Conservation (phyloP, 2,888 invertebrate species). For the Drosophila longiperda region DNA sequence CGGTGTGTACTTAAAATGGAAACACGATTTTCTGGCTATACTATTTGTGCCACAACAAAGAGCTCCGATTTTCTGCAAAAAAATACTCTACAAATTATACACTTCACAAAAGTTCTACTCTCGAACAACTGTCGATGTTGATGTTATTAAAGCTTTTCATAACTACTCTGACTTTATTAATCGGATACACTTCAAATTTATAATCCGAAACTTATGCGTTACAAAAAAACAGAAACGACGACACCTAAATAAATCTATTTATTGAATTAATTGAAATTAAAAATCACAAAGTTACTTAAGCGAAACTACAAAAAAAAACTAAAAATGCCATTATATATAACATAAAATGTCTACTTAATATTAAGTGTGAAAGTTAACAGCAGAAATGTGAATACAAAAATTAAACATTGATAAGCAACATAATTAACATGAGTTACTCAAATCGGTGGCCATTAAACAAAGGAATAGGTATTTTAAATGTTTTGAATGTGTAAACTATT, state of each 20-base stretch:
- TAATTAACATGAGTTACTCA: conserved; percentile 22
- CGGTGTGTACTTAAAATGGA: conserved; percentile 43
- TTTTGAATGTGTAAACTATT: conserved; percentile 74
- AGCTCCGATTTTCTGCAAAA: conserved; percentile 64
- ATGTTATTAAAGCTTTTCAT: conserved; percentile 22
- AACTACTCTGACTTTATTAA: conserved; percentile 24
- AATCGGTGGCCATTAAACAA: conserved; percentile 26
- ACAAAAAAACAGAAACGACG: background rate
- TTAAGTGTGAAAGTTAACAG: conserved; percentile 79
- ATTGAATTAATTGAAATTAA: conserved; percentile 15
- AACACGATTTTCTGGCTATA: conserved; percentile 65
- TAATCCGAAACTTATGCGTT: conserved; percentile 2
- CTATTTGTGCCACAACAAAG: conserved; percentile 55
- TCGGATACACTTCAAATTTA: background rate
- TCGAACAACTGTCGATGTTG: conserved; percentile 22
- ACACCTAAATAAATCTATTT: conserved; percentile 25
- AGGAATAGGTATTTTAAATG: conserved; percentile 68
- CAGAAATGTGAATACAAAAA: conserved; percentile 62
- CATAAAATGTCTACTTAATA: conserved; percentile 57
- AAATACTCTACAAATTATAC: conserved; percentile 52
- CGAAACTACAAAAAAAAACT: conserved; percentile 3
- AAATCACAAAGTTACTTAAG: conserved; percentile 2
- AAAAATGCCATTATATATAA: conserved; percentile 24
- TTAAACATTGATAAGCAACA: conserved; percentile 25
- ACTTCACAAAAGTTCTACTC: conserved; percentile 22